Evolutionary conservation across 2,113 vertebrate genomes (phyloP).

Genomic region (Ginglymostoma cirratum): DNA sequence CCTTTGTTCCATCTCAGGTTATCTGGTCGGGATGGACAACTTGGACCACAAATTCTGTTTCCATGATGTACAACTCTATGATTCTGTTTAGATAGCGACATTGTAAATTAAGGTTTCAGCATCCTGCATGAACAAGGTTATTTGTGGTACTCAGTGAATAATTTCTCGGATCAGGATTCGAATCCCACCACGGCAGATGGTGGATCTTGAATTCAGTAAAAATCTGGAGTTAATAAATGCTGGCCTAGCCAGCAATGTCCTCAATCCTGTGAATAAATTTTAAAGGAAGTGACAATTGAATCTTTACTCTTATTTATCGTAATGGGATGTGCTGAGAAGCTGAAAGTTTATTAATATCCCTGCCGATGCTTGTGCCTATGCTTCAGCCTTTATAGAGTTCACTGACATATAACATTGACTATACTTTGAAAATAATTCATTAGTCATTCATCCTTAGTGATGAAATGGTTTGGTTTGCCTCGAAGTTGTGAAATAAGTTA

Average conservation of each 20-base stretch:
- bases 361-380: neutral
- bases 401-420: neutral
- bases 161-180: neutral
- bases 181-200: too few relatives aligned
- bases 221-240: too few relatives aligned
- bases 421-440: neutral
- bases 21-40: too few relatives aligned
- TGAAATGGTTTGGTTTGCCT: neutral
- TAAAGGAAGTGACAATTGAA: neutral
- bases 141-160: slow-evolving; percentile 12
- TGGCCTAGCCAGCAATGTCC: too few relatives aligned
- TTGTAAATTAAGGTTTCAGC: neutral
- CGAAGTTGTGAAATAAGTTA: neutral
- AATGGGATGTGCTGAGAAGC: neutral
- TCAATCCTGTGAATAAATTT: too few relatives aligned
- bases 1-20: too few relatives aligned
- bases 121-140: neutral
- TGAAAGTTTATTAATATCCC: neutral
- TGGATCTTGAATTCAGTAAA: too few relatives aligned
- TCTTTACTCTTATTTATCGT: neutral
- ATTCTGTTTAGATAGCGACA: neutral
- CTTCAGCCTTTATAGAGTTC: neutral
- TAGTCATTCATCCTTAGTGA: neutral
- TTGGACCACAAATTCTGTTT: too few relatives aligned
- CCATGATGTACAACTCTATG: too few relatives aligned